phyloP scores from a whole-genome alignment of 2,797 vertebrate species.

The Ctenochaetus hawaiiensis region DNA sequence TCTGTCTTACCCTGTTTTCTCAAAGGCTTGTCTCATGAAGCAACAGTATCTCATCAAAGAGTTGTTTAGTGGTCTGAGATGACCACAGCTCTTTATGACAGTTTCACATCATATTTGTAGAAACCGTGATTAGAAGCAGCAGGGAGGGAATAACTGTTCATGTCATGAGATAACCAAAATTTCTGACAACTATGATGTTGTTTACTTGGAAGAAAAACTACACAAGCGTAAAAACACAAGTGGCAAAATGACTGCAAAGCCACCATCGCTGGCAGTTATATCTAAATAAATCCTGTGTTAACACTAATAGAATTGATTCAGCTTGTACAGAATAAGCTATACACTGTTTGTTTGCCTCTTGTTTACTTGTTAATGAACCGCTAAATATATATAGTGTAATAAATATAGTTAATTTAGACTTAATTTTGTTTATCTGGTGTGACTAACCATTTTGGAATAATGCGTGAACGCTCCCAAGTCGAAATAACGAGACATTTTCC shows the following conservation, averaged over 20 bases:
- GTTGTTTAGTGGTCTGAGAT: slow-evolving; percentile 29
- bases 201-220: background rate
- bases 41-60: slow-evolving; percentile 43
- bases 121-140: slow-evolving; percentile 37
- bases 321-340: slow-evolving; percentile 26
- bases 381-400: slow-evolving; percentile 32
- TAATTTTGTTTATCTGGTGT: slow-evolving; percentile 33
- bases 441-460: slow-evolving; percentile 38
- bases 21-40: slow-evolving; percentile 39
- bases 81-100: slow-evolving; percentile 30
- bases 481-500: slow-evolving; percentile 10
- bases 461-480: background rate
- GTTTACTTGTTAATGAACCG: slow-evolving; percentile 40
- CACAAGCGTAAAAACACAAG: slow-evolving; percentile 3
- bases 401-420: slow-evolving; percentile 18
- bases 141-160: slow-evolving; percentile 9
- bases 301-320: slow-evolving; percentile 18
- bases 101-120: slow-evolving; percentile 28
- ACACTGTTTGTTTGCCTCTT: slow-evolving; percentile 22
- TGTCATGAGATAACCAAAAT: slow-evolving; percentile 34
- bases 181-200: slow-evolving; percentile 41
- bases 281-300: slow-evolving; percentile 9
- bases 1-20: slow-evolving; percentile 14
- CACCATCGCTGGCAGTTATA: background rate
- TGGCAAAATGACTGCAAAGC: slow-evolving; percentile 22